Evolutionary conservation across 2,113 vertebrate species (phyloP), one percentile per base, ranked within the genome.

Genomic region (Dinomys branickii): DNA sequence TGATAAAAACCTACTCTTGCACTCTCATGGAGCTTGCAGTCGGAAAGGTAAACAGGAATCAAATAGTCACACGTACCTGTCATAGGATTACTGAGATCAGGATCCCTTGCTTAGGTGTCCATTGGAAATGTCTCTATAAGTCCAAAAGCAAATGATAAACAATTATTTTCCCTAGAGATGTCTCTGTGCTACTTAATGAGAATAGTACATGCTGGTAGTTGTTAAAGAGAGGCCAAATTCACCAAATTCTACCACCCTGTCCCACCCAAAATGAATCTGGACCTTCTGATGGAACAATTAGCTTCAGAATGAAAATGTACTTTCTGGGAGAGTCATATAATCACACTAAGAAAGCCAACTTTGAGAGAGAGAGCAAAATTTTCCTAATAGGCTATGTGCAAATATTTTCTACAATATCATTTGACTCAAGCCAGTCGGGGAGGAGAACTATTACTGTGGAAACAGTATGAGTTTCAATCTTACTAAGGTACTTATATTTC

Each of bases 401-500:
- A 92, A 82, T 91, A 58, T 56, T 96, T 93, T 73, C 61, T 75
- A 14, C 0, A 1, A 20, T 86, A 89, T 83, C 58, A 44, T 91
- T 91, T 86, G 24, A 67, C 28, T 47, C 11, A 44, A 47, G 73
- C 19, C n/a, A 41, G 47, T 91, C 47, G 41, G 41, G 54, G 52
- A 94, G 83, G 65, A 94, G 54, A 97, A 59, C 56, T 28, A 30
- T 52, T 52, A 93, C 65, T 97, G 92, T 75, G 82, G 82, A 95
- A 88, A 96, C 8, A 41, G 5, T 59, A 50, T 41, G 69, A 94
- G 30, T 85, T 93, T 80, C 47, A 93, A 50, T 73, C 47, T 63
- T 58, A 61, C 44, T 33, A 86, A 95, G 52, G 47, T 85, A 83
- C 86, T 94, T 97, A 88, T 91, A 88, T 89, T 91, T 95, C 47